These are phyloP conservation scores for Peromyscus melanophrys DNA, from an alignment of 2,797 vertebrate species.

Conservation along the genomic window DNA sequence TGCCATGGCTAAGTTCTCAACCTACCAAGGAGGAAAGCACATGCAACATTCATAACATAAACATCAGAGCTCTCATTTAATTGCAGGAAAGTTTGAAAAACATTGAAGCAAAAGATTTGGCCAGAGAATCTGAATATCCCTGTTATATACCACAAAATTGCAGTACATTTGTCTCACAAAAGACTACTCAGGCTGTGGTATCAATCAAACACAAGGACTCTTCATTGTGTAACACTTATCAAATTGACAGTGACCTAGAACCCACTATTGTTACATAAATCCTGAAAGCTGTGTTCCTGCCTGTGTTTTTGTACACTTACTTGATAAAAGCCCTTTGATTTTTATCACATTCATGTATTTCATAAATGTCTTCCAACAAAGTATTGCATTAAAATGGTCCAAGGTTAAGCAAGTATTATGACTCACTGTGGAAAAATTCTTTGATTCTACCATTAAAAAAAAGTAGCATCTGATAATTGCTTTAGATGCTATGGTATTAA, in stretches of 20 bases:
- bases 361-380: neutral
- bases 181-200: neutral
- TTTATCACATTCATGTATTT: neutral
- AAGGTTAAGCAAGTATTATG: neutral
- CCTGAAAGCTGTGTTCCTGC: neutral
- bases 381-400: neutral
- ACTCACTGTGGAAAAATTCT: neutral
- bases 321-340: neutral
- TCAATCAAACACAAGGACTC: neutral
- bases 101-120: neutral
- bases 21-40: neutral
- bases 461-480: constrained; percentile 40
- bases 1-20: neutral
- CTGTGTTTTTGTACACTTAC: neutral
- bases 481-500: constrained; percentile 51
- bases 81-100: neutral
- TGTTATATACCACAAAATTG: neutral
- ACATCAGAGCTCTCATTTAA: neutral
- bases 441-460: constrained; percentile 19
- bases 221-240: neutral
- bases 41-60: neutral
- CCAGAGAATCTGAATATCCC: neutral
- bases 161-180: neutral
- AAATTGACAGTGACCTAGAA: neutral
- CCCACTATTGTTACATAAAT: neutral